Evolutionary conservation across 2,797 vertebrate species (phyloP).

Genomic region (Crocidura indochinensis): DNA sequence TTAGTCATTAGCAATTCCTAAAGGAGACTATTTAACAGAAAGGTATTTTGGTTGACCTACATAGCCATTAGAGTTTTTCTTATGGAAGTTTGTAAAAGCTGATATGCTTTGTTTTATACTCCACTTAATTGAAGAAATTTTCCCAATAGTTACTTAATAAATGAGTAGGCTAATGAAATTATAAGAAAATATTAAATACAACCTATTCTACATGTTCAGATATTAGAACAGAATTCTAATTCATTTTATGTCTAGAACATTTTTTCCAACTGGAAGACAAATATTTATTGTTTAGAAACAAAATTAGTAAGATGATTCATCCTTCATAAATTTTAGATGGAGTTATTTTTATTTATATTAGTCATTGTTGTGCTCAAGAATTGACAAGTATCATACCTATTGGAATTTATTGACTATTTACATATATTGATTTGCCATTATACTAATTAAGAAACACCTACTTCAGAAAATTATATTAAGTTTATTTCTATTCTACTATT

Average conservation of each 20-base stretch:
- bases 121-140: background rate
- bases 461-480: conserved; percentile 50
- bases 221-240: conserved; percentile 60
- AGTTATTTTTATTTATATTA: conserved; percentile 9
- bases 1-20: background rate
- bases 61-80: background rate
- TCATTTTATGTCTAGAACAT: conserved; percentile 62
- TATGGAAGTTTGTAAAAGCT: background rate
- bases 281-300: conserved; percentile 60
- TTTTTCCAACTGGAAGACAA: conserved; percentile 50
- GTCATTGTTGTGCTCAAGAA: conserved; percentile 38
- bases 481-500: background rate
- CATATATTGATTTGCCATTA: conserved; percentile 19
- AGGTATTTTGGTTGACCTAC: background rate
- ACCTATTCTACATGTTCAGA: conserved; percentile 28
- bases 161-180: no score
- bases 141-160: no score
- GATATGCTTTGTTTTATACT: background rate
- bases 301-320: conserved; percentile 47
- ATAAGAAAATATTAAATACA: no score
- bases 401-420: background rate
- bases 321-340: conserved; percentile 1
- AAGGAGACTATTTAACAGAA: background rate
- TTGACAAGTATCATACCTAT: conserved; percentile 49
- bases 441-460: conserved; percentile 34